Evolutionary conservation across 2,113 vertebrate genomes (phyloP).

Genomic region (Pseudolaguvia tuberculata): DNA sequence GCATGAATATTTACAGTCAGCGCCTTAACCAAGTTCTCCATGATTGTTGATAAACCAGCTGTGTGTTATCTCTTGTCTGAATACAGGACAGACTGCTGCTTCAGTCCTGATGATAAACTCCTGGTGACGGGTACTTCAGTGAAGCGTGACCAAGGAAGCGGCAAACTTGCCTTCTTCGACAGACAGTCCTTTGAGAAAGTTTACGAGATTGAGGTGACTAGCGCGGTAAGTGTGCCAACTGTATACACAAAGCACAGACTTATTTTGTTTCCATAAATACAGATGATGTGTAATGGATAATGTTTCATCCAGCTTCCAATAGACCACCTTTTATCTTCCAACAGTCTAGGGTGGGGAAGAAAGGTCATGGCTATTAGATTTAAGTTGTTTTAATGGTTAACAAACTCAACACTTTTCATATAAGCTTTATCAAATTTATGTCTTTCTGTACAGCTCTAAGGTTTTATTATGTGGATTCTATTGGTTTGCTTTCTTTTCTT

Average conservation of each 20-base stretch:
- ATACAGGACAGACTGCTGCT: constrained; percentile 91
- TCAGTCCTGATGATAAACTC: constrained; percentile 93
- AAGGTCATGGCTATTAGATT: constrained; percentile 26
- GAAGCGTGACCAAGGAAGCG: constrained; percentile 82
- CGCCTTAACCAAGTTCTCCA: background rate
- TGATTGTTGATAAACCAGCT: constrained; percentile 5
- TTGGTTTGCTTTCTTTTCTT: too few species aligned
- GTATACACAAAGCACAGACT: background rate
- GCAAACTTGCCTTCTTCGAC: constrained; percentile 87
- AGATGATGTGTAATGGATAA: background rate
- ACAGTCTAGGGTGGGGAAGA: background rate
- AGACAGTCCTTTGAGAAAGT: constrained; percentile 79
- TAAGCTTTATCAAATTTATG: too few species aligned
- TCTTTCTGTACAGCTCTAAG: too few species aligned
- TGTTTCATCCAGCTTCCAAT: background rate
- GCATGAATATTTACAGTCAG: constrained; percentile 26
- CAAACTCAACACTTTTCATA: too few species aligned
- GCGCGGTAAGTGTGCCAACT: constrained; percentile 74
- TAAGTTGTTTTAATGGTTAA: background rate
- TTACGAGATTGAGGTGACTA: constrained; percentile 89
- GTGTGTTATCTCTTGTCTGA: constrained; percentile 22
- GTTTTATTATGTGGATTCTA: too few species aligned
- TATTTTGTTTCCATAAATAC: constrained; percentile 1
- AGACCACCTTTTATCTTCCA: background rate
- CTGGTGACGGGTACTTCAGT: constrained; percentile 89